Conservation (phyloP, 2,797 vertebrate species). For the Falco naumanni region DNA sequence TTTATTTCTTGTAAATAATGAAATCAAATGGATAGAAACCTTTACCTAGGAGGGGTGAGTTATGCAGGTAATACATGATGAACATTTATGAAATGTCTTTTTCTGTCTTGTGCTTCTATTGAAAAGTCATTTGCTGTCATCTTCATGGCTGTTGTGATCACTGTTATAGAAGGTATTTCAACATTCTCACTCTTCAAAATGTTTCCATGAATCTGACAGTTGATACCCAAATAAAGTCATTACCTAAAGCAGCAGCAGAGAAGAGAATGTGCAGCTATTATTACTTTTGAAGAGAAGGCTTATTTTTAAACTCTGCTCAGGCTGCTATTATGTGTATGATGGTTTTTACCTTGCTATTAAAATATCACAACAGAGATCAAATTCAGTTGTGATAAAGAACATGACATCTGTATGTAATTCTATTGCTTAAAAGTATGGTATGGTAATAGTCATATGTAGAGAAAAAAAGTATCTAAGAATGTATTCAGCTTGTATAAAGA, state of each 20-base stretch:
- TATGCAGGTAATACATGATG: not conserved
- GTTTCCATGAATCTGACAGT: slow-evolving; percentile 43
- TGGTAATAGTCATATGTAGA: not conserved
- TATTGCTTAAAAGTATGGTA: not conserved
- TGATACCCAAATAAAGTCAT: slow-evolving; percentile 47
- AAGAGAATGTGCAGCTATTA: slow-evolving; percentile 17
- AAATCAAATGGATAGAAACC: not conserved
- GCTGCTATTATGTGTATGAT: slow-evolving; percentile 9
- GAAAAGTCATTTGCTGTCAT: slow-evolving; percentile 32
- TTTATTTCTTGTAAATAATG: not conserved
- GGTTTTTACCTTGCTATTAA: slow-evolving; percentile 55
- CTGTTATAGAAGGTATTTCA: slow-evolving; percentile 20
- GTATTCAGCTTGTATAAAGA: not conserved
- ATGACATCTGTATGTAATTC: not conserved
- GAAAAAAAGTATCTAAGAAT: not conserved
- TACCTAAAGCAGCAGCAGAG: not conserved
- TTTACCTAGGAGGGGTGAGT: not conserved
- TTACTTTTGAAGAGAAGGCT: slow-evolving; percentile 33
- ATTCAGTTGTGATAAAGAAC: not conserved
- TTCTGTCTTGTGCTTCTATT: not conserved
- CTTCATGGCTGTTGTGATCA: slow-evolving; percentile 29
- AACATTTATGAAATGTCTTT: not conserved
- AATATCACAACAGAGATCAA: slow-evolving; percentile 41
- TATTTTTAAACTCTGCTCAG: slow-evolving; percentile 24
- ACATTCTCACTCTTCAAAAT: not conserved